phyloP scores from a whole-genome alignment of 2,113 vertebrate species.

The Pseudopodoces humilis region DNA sequence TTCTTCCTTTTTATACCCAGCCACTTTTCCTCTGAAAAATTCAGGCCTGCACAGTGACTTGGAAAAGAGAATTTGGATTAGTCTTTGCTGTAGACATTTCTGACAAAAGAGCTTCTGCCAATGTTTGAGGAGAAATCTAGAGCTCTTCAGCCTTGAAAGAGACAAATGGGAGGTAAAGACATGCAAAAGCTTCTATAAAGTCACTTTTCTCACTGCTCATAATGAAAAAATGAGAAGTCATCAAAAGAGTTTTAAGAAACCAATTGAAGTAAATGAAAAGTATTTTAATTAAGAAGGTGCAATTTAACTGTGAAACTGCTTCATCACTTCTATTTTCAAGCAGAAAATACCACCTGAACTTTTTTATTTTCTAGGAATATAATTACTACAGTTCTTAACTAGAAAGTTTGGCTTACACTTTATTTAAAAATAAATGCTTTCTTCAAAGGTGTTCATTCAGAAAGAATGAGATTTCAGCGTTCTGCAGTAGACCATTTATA shows the following conservation, averaged over 20 bases:
- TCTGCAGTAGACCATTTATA: conserved; percentile 30
- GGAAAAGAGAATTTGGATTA: not conserved
- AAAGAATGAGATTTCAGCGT: conserved; percentile 51
- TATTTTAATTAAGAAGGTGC: not conserved
- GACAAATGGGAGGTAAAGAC: not conserved
- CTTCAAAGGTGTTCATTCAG: conserved; percentile 24
- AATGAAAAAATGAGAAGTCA: not conserved
- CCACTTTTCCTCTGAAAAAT: not conserved
- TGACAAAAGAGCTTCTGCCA: not conserved
- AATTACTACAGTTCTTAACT: conserved; percentile 2
- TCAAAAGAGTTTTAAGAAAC: not conserved
- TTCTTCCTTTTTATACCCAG: not conserved
- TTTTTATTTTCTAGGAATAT: conserved; percentile 17
- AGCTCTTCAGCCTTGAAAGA: not conserved
- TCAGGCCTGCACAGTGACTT: not conserved
- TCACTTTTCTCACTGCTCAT: not conserved
- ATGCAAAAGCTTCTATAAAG: not conserved
- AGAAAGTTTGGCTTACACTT: not conserved
- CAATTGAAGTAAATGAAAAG: not conserved
- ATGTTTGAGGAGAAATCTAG: not conserved
- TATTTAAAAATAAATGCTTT: conserved; percentile 27
- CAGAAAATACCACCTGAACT: not conserved
- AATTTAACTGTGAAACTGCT: not conserved
- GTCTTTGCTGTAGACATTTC: not conserved
- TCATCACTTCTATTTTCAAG: conserved; percentile 31